Conservation (phyloP, 2,113 vertebrate genomes). For the Ageneiosus marmoratus region DNA sequence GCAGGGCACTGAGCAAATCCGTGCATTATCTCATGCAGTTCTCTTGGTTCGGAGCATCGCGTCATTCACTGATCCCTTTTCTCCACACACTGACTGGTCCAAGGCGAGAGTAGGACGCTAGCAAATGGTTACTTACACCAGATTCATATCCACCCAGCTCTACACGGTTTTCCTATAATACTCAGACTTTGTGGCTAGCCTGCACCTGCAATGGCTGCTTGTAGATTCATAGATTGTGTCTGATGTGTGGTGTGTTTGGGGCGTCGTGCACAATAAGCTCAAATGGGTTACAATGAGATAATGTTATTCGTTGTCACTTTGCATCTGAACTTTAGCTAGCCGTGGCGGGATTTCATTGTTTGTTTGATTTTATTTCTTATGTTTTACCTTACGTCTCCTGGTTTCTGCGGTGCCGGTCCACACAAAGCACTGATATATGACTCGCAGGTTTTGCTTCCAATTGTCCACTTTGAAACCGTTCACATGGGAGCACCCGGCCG, state of each 20-base stretch:
- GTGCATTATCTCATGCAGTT: not conserved
- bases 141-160: not conserved
- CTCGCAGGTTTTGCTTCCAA: slow-evolving; percentile 96
- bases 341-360: not conserved
- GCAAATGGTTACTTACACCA: not conserved
- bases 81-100: not conserved
- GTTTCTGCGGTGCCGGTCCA: slow-evolving; percentile 94
- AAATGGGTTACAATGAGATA: slow-evolving; percentile 10
- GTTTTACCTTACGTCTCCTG: slow-evolving; percentile 91
- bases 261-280: slow-evolving; percentile 17
- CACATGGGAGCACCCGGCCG: slow-evolving; percentile 93
- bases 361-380: slow-evolving; percentile 5
- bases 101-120: not conserved
- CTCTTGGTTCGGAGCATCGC: not conserved
- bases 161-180: not conserved
- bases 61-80: not conserved
- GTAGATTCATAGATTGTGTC: not conserved
- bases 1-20: not conserved
- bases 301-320: slow-evolving; percentile 11
- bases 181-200: not conserved
- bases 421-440: slow-evolving; percentile 97
- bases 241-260: not conserved
- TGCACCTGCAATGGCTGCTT: not conserved
- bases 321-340: not conserved
- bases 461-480: slow-evolving; percentile 96